These are phyloP conservation scores for Panthera uncia DNA, from an alignment of 2,113 vertebrate genomes.

Conservation along the genomic window DNA sequence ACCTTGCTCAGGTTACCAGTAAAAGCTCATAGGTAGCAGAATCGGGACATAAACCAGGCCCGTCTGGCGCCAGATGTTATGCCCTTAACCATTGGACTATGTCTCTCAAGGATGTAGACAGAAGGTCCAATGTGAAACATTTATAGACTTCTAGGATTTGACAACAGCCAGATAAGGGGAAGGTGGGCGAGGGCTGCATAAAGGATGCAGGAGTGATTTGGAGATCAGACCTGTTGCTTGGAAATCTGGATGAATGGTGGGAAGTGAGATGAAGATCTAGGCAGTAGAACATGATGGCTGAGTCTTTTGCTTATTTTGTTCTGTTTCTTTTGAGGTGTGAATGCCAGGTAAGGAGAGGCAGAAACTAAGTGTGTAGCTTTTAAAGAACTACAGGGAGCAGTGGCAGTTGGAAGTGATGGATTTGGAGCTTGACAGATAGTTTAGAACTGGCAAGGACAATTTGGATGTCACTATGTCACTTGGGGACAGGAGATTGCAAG, in stretches of 20 bases:
- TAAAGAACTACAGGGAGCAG: not conserved
- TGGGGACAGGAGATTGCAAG: not conserved
- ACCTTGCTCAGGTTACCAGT: not conserved
- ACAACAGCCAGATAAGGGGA: not conserved
- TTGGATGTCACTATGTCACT: slow-evolving; percentile 20
- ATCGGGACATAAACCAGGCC: not conserved
- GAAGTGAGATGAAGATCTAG: not conserved
- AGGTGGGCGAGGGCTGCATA: not conserved
- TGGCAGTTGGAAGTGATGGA: not conserved
- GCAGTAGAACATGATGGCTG: not conserved
- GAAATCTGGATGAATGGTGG: not conserved
- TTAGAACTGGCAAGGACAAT: not conserved
- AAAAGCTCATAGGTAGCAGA: not conserved
- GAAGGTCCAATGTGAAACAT: not conserved
- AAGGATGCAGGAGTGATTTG: not conserved
- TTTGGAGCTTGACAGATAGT: not conserved
- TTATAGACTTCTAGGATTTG: not conserved
- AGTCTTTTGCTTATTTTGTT: not conserved
- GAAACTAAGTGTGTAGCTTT: not conserved
- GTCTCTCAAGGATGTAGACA: not conserved
- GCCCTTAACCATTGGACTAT: not conserved
- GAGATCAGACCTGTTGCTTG: not conserved
- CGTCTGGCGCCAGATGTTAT: not conserved
- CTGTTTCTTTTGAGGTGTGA: not conserved
- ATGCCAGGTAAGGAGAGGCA: not conserved